phyloP scores from a whole-genome alignment of 2,888 invertebrate genomes.

The Sphaerolaimus hirsutus region DNA sequence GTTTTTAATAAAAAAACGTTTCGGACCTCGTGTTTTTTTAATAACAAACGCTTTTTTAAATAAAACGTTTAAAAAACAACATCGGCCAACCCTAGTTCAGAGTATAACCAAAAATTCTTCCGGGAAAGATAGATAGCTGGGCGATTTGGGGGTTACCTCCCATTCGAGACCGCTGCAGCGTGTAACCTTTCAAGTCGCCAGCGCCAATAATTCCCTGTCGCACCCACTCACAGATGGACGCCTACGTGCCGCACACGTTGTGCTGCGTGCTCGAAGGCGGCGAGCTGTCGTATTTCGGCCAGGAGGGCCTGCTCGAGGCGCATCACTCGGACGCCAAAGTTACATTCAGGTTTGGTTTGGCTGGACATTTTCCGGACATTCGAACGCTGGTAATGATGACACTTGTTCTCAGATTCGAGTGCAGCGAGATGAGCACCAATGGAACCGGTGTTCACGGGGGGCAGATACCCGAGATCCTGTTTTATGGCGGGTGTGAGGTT shows the following conservation, averaged over 20 bases:
- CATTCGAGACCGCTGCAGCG: no score
- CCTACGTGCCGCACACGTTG: slow-evolving; percentile 76
- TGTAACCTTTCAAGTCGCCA: no score
- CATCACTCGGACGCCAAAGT: slow-evolving; percentile 34
- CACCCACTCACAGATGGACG: slow-evolving; percentile 45
- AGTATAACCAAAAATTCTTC: no score
- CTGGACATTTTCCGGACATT: slow-evolving; percentile 27
- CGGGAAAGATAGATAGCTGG: no score
- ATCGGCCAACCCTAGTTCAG: no score
- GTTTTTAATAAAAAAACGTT: no score
- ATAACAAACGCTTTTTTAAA: no score
- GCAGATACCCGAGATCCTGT: slow-evolving; percentile 83
- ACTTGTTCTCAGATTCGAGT: slow-evolving; percentile 90
- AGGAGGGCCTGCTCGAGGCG: slow-evolving; percentile 54
- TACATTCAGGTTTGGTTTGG: slow-evolving; percentile 9
- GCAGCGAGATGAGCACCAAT: slow-evolving; percentile 84
- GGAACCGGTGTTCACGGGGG: slow-evolving; percentile 91
- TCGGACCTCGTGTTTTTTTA: no score
- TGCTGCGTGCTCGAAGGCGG: slow-evolving; percentile 79
- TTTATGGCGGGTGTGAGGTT: slow-evolving; percentile 85
- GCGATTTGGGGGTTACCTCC: no score
- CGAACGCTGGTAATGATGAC: no score
- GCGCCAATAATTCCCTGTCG: not conserved
- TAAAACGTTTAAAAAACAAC: no score
- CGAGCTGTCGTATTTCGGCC: slow-evolving; percentile 82